Evolutionary conservation across 1,140 invertebrate species (phyloP), one percentile per base, ranked within the genome.

Genomic region (Drosophila sproati): DNA sequence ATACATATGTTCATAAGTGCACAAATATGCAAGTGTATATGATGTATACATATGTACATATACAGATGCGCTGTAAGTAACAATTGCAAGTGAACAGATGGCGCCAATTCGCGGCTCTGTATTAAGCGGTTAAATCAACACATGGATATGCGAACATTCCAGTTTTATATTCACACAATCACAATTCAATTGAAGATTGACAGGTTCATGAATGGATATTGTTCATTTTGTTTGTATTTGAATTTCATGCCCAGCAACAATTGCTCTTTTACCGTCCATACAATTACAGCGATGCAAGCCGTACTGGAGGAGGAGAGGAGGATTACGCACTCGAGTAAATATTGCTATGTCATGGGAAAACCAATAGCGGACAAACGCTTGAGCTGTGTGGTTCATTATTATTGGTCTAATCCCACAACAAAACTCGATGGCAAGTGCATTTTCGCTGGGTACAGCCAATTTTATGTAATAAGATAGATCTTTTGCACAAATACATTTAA

Each of bases 181-280:
- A 63, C 77, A 85, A 89, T 78, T 88, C 74, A 85, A 88, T 88
- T 89, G 77, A 52, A 82, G 83, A 88, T 81, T 88, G 85, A 85
- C 85, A 88, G 85, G 85, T 88, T 90, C 85, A 89, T 90, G 82
- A 88, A 88, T 82, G 85, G 80, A 73, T 85, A 81, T 88, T 88
- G 88, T 88, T 74, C 78, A 77, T 64, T 62, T 64, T 88, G 74
- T 88, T 89, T 88, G 86, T 85, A 89, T 89, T 89, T 88, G 85
- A 88, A 90, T 89, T 88, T 88, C 86, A 89, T 88, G 85, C 85
- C 56, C 54, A 68, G 78, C 63, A 76, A 89, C 77, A 85, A 88
- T 88, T 88, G 85, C 81, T 89, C 85, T 89, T 88, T 88, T 89
- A 48, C 68, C 76, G 78, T 45, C 80, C 83, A 51, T 62, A 75